Conservation (phyloP, 2,888 invertebrate genomes). For the Macrophya alboannulata region DNA sequence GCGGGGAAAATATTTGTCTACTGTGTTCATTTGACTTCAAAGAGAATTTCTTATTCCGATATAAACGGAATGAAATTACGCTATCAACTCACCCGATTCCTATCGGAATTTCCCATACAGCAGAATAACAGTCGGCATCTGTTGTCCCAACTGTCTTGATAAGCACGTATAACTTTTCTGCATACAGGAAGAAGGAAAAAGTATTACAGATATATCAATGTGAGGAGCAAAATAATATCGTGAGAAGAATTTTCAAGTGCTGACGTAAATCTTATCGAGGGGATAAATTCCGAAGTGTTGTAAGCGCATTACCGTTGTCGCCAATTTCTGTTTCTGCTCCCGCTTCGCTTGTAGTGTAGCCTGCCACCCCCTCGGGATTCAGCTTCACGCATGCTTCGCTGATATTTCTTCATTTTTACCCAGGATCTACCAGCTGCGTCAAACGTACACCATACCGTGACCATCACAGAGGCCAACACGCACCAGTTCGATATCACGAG, state of each 20-base stretch:
- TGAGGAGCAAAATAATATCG: not conserved
- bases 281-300: conserved; percentile 15
- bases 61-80: not conserved
- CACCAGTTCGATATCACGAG: conserved; percentile 91
- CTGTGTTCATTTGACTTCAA: conserved; percentile 41
- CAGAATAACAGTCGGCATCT: conserved; percentile 91
- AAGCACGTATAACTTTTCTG: conserved; percentile 93
- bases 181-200: conserved; percentile 64
- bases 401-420: conserved; percentile 95
- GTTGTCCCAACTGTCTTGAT: conserved; percentile 94
- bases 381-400: conserved; percentile 90
- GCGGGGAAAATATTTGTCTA: conserved; percentile 22
- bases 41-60: conserved; percentile 27
- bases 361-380: conserved; percentile 83
- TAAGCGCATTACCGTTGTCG: conserved; percentile 85
- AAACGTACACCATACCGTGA: conserved; percentile 93
- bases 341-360: conserved; percentile 89
- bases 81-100: conserved; percentile 83
- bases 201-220: conserved; percentile 27
- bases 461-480: conserved; percentile 86
- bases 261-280: not conserved
- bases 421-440: conserved; percentile 94
- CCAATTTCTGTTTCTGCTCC: conserved; percentile 91
- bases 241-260: conserved; percentile 8
- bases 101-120: conserved; percentile 90